These are phyloP conservation scores for Microtus oregoni DNA, from an alignment of 2,113 vertebrate genomes.

Conservation along the genomic window DNA sequence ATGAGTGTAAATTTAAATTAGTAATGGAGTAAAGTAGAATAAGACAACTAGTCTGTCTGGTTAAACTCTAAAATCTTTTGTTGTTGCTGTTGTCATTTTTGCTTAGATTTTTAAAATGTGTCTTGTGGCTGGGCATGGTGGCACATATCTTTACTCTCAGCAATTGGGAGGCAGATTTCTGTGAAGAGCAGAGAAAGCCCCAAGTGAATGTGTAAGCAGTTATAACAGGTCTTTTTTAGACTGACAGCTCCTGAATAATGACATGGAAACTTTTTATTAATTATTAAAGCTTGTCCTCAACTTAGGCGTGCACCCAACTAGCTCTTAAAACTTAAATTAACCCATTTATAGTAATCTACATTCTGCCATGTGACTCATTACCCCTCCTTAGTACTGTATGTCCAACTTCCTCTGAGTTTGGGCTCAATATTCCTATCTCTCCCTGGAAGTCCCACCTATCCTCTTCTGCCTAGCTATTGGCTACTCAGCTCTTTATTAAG, in stretches of 20 bases:
- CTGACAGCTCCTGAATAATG: neutral
- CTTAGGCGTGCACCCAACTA: neutral
- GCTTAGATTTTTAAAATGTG: neutral
- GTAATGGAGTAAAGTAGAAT: neutral
- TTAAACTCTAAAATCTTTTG: neutral
- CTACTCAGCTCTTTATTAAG: neutral
- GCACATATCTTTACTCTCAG: neutral
- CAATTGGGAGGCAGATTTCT: neutral
- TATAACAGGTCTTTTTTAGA: neutral
- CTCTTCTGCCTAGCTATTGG: neutral
- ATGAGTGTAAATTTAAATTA: neutral
- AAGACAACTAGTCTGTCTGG: neutral
- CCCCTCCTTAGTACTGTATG: neutral
- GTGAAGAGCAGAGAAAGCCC: neutral
- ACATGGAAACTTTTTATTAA: neutral
- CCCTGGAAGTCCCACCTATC: neutral
- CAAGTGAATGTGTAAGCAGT: neutral
- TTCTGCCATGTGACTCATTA: neutral
- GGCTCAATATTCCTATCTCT: neutral
- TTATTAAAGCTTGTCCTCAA: neutral
- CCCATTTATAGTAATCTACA: neutral
- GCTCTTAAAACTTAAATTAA: neutral
- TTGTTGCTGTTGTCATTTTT: neutral
- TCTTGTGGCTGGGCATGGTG: neutral
- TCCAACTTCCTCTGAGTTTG: neutral